Base-by-base conservation (phyloP, 2,113 vertebrate species). In the Tachycineta bicolor region DNA sequence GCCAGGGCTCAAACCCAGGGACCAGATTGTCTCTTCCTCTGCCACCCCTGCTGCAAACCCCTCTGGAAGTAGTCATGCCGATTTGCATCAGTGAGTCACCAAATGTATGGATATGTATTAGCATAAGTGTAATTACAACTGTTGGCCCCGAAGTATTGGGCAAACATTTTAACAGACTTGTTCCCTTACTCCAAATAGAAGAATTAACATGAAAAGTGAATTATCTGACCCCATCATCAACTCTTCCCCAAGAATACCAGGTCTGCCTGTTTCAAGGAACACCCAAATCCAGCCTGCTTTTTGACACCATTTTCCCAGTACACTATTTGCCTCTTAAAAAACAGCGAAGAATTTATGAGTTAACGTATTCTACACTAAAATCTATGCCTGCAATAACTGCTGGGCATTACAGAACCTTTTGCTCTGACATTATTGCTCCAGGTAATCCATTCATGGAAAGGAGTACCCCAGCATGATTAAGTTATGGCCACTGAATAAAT, bases 101-200 rank as follows among this genome's bases (percentile, higher is more conserved):
- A 67, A 83, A 82, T 39, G 46, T 77, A 90, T n/a, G 41, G 65
- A 49, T 69, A 67, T 43, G 20, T 89, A 87, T 83, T 85, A 95
- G 81, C 92, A 65, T 79, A 89, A 91, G 65, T 33, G 69, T 67
- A 79, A 88, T 96, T 94, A 82, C 76, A 89, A 93, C 60, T 80
- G 56, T 65, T 67, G 77, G 55, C 65, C 79, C 69, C 62, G 25
- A 92, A 94, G 55, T 86, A 93, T 63, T 73, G 92, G 83, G 83
- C 89, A 88, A 97, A 89, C 88, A 84, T 76, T 96, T 96, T 91
- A 96, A 85, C 43, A 89, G 81, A 83, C 87, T 89, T 73, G 81
- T 73, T 91, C 37, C 34, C 90, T 82, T 77, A 82, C 80, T 97
- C 85, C 77, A 81, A 94, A 94, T 73, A 93, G 81, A 87, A 82